Base-by-base conservation (phyloP, 2,113 vertebrate species). In the Python bivittatus region DNA sequence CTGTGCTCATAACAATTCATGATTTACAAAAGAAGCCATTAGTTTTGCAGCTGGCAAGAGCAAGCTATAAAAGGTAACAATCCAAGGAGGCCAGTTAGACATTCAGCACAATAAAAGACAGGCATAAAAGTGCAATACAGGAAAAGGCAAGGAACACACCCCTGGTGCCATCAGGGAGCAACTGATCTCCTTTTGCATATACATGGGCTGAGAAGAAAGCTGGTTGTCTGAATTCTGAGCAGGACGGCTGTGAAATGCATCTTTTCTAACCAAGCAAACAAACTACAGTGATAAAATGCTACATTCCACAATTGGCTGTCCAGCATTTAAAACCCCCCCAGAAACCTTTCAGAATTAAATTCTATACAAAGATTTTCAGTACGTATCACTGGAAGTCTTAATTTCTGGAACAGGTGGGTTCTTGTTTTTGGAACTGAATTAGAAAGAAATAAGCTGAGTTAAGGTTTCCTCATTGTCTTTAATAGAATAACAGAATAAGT, bases 1-100 rank as follows among this genome's bases (percentile, higher is more conserved):
- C 58, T 91, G 89, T 92, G 93, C 94, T 92, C 92, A 92, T 93
- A 96, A 95, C 86, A 92, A 94, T 95, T 97, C 94, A 87, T 95
- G 95, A 97, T 97, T 96, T 96, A 96, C 94, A 94, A 95, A 95
- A 94, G 92, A 96, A 97, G 84, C 61, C 61, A 60, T 84, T 96
- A 89, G 92, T 95, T 96, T 96, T 96, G 94, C 96, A 97, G 94
- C 96, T 97, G 96, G 92, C 92, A 92, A 91, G 93, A 93, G 89
- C 57, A 93, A 87, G 52, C 94, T 96, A 95, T 96, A 97, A 97
- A 95, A 87, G 92, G 92, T 90, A 64, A 95, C 92, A 96, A 93
- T 91, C 60, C 88, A 94, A 95, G 93, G 86, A 95, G 94, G n/a
- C 91, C 94, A 89, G 84, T 93, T 96, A 96, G 93, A 94, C 92